Conservation (phyloP, 2,888 invertebrate species). For the Zhuqinia jingwanae region DNA sequence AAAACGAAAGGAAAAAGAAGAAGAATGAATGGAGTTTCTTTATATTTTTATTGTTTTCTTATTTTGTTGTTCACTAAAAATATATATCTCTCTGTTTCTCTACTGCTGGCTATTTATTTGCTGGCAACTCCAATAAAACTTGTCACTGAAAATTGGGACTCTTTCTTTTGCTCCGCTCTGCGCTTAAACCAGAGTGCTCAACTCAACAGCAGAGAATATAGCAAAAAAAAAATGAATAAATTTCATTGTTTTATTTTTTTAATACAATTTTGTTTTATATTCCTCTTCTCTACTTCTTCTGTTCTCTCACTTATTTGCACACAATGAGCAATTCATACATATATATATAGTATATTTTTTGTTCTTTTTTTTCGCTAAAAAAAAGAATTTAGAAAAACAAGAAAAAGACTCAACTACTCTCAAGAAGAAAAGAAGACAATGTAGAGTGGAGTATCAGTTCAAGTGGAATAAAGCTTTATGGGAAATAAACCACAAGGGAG, state of each 20-base stretch:
- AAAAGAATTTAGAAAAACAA: not conserved
- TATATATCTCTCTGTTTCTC: not conserved
- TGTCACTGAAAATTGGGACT: constrained; percentile 42
- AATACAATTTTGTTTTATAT: constrained; percentile 11
- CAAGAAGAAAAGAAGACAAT: no score
- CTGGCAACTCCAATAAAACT: constrained; percentile 37
- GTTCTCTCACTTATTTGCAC: not conserved
- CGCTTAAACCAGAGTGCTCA: not conserved
- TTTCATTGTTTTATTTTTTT: constrained; percentile 33
- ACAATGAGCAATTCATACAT: constrained; percentile 18
- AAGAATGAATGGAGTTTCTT: not conserved
- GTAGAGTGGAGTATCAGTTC: constrained; percentile 1
- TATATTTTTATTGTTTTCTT: not conserved
- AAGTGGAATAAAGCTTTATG: constrained; percentile 45
- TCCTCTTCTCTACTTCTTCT: not conserved
- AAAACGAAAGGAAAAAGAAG: no score
- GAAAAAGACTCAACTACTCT: not conserved
- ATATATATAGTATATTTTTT: no score
- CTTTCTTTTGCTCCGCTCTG: no score
- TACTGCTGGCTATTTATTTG: constrained; percentile 18
- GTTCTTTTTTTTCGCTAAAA: not conserved
- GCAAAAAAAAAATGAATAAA: constrained; percentile 37
- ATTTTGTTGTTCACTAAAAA: constrained; percentile 15
- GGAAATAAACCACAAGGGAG: constrained; percentile 60
- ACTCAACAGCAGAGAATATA: no score